Evolutionary conservation across 2,113 vertebrate species (phyloP).

Genomic region (Pedetes capensis): DNA sequence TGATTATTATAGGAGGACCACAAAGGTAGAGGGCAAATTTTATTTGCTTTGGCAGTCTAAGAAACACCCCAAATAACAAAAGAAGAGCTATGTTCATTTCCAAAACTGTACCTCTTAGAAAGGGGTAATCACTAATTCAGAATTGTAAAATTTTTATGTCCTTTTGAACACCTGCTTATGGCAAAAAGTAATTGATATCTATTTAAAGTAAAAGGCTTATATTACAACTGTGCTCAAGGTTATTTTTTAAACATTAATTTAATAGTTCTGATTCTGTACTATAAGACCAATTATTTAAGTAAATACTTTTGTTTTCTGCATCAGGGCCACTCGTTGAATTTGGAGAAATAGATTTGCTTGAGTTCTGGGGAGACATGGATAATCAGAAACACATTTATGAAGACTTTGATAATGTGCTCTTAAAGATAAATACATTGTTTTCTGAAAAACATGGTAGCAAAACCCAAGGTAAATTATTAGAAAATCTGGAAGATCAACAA

Average conservation of each 20-base stretch:
- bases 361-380: conserved; percentile 82
- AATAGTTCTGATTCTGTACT: conserved; percentile 7
- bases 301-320: conserved; percentile 53
- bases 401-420: conserved; percentile 20
- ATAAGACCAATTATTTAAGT: conserved; percentile 33
- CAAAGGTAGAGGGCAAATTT: not conserved
- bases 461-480: not conserved
- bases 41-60: not conserved
- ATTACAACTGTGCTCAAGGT: not conserved
- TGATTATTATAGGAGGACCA: not conserved
- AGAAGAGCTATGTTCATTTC: conserved; percentile 4
- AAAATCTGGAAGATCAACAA: conserved; percentile 18
- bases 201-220: conserved; percentile 36
- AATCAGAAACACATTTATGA: conserved; percentile 66
- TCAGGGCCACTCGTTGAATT: conserved; percentile 85
- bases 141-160: conserved; percentile 23
- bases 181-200: conserved; percentile 15
- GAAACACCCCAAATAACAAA: conserved; percentile 26
- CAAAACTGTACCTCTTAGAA: conserved; percentile 25
- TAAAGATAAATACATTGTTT: conserved; percentile 38
- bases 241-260: conserved; percentile 34
- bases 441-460: not conserved
- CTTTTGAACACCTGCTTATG: not conserved
- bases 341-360: conserved; percentile 77
- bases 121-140: not conserved